Evolutionary conservation across 2,888 invertebrate genomes (phyloP), one percentile per base, ranked within the genome.

Genomic region (Hirtodrosophila duncani): DNA sequence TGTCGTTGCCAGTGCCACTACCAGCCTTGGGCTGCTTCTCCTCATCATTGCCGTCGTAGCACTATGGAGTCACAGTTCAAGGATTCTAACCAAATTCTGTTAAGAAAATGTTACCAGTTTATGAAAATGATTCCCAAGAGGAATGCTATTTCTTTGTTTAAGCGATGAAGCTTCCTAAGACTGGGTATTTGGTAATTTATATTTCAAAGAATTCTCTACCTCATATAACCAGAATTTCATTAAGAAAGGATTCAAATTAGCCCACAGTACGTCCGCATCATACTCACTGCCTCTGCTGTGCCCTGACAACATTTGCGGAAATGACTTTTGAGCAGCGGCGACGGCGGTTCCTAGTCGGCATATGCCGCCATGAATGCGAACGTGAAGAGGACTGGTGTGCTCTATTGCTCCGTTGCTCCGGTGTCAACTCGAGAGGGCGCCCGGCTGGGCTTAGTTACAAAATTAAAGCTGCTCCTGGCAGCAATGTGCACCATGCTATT

Each of bases 271-370:
- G n/a, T n/a, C n/a, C n/a, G n/a, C n/a, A n/a, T n/a, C n/a, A n/a
- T n/a, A n/a, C n/a, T n/a, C n/a, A n/a, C n/a, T n/a, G n/a, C n/a
- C n/a, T n/a, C n/a, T n/a, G n/a, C n/a, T n/a, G n/a, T n/a, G n/a
- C n/a, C n/a, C 80, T 77, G 74, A 62, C 67, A 81, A 63, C 70
- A 75, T 65, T 75, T 65, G 81, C 81, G 77, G 81, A 77, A 77
- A 77, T 77, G 79, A 81, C 77, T 81, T 77, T 77, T 79, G 72
- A 74, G 81, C n/a, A n/a, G n/a, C n/a, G n/a, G n/a, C n/a, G n/a
- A n/a, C n/a, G n/a, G n/a, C 80, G 78, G 81, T 62, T 67, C 68
- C 42, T 37, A 34, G 57, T 52, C 61, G 63, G 65, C 71, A 67
- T 63, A 67, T 70, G 81, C 53, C 49, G 45, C 41, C 57, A 23